These are phyloP conservation scores for Sylvietta virens DNA, from an alignment of 2,113 vertebrate species.

Conservation along the genomic window DNA sequence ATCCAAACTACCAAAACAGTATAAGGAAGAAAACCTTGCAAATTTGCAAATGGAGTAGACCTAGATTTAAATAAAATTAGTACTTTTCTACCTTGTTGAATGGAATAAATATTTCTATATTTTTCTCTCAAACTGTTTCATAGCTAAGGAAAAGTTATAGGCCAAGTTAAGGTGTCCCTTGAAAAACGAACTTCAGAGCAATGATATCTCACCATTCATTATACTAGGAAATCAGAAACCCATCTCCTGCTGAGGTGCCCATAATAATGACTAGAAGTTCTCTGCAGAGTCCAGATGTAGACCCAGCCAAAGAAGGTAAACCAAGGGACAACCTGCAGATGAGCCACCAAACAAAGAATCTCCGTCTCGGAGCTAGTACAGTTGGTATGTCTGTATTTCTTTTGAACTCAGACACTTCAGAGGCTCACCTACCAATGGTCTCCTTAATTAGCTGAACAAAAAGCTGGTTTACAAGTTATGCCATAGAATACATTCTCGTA, in stretches of 20 bases:
- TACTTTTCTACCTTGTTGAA: background rate
- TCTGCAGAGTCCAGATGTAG: background rate
- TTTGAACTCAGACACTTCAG: background rate
- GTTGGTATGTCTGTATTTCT: background rate
- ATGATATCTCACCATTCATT: background rate
- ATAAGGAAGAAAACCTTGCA: background rate
- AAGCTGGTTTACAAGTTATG: background rate
- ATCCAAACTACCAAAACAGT: background rate
- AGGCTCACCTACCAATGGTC: background rate
- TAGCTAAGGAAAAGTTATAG: background rate
- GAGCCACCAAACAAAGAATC: background rate
- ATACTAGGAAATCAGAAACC: background rate
- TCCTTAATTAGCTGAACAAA: background rate
- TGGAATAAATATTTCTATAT: background rate
- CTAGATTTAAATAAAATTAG: background rate
- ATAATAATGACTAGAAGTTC: background rate
- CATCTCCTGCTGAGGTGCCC: background rate
- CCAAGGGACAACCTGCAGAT: background rate
- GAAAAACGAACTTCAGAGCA: background rate
- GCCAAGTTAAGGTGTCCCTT: background rate
- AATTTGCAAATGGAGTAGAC: background rate
- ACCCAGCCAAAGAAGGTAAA: background rate
- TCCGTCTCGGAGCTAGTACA: rapidly evolving
- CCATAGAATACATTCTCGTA: rapidly evolving
- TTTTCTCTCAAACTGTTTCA: background rate